Conservation (phyloP, 2,888 invertebrate species). For the Noctua fimbriata region DNA sequence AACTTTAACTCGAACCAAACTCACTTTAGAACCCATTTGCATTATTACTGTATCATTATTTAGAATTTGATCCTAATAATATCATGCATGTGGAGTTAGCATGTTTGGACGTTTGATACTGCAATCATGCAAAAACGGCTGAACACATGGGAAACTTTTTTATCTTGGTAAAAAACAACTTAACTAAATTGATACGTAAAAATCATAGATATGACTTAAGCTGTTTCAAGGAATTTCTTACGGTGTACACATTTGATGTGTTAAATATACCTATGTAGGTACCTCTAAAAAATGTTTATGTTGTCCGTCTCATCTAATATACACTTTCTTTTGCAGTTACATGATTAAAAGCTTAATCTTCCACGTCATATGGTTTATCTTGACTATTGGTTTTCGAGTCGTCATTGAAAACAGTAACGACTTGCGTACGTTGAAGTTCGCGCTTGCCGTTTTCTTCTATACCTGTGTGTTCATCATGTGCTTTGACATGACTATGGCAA, state of each 20-base stretch:
- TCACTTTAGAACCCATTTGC: slow-evolving; percentile 14
- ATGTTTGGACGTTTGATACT: not conserved
- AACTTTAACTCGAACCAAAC: slow-evolving; percentile 11
- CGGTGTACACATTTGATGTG: not conserved
- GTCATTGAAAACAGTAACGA: slow-evolving; percentile 58
- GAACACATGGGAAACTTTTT: not conserved
- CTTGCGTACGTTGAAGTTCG: slow-evolving; percentile 64
- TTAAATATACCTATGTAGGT: no score
- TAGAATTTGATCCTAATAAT: not conserved
- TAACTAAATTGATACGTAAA: not conserved
- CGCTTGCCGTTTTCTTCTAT: slow-evolving; percentile 72
- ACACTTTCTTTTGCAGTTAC: slow-evolving; percentile 73
- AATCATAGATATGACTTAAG: not conserved
- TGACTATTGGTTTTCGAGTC: slow-evolving; percentile 70
- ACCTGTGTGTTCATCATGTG: slow-evolving; percentile 68
- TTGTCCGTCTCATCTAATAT: not conserved
- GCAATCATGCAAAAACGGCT: no score
- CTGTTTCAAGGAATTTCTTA: not conserved
- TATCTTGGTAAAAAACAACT: not conserved
- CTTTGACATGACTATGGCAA: slow-evolving; percentile 83
- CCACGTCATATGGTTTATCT: slow-evolving; percentile 77
- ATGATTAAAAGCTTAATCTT: slow-evolving; percentile 73
- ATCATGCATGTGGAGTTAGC: not conserved
- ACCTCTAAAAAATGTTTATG: not conserved
- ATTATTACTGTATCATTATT: not conserved